A percentile compares a stretch with the other conserved stretches of the same genome.
Conservation (phyloP, 2,888 invertebrate species). For the Ornithoptera priamus region DNA sequence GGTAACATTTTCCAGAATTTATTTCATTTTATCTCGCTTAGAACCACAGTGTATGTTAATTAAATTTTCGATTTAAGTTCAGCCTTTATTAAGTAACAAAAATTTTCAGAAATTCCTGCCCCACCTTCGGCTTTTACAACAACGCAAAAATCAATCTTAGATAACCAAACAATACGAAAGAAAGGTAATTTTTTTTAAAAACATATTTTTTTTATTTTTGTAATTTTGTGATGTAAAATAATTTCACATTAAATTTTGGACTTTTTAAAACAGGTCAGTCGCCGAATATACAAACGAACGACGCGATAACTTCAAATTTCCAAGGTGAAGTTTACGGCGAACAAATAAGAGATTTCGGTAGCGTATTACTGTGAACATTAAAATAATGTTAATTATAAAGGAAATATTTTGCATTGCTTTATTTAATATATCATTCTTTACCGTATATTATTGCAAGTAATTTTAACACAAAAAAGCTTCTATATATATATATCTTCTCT, state of each 20-base stretch:
- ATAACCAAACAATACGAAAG: conserved; percentile 72
- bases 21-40: too few relatives aligned
- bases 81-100: not conserved
- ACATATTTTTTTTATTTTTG: not conserved
- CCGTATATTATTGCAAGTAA: too few relatives aligned
- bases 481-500: too few relatives aligned
- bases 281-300: conserved; percentile 57
- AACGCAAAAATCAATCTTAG: conserved; percentile 63
- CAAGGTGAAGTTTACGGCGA: conserved; percentile 72
- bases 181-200: conserved; percentile 52
- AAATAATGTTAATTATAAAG: not conserved
- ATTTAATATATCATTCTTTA: too few relatives aligned
- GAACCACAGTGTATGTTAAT: too few relatives aligned
- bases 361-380: conserved; percentile 22
- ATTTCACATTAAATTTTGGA: not conserved
- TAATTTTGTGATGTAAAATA: not conserved
- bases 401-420: too few relatives aligned
- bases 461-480: too few relatives aligned
- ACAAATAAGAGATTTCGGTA: conserved; percentile 71
- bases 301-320: conserved; percentile 72
- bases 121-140: conserved; percentile 88
- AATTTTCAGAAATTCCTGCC: conserved; percentile 87
- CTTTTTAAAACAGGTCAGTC: conserved; percentile 53
- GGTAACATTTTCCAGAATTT: too few relatives aligned
- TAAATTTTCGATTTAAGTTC: not conserved